Percentiles rank a stretch among this genome's conserved stretches.
phyloP scores from a whole-genome alignment of 2,113 vertebrate species.

The Tyto alba region DNA sequence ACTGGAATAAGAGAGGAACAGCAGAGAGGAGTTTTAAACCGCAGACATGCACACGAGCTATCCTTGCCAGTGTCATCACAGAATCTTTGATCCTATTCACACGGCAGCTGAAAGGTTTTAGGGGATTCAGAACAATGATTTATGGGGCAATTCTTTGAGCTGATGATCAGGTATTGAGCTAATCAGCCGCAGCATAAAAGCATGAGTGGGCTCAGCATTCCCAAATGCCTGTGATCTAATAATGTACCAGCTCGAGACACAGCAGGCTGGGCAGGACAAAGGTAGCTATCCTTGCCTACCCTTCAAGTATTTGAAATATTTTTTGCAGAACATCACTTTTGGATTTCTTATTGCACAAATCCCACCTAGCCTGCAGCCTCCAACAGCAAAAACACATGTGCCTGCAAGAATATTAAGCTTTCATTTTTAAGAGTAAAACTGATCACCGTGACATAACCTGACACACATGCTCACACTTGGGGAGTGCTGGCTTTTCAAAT shows the following conservation, averaged over 20 bases:
- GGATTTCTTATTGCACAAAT: not conserved
- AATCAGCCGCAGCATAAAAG: not conserved
- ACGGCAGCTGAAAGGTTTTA: not conserved
- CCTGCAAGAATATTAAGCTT: not conserved
- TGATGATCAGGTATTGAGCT: not conserved
- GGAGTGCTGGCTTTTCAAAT: not conserved
- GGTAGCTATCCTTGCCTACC: not conserved
- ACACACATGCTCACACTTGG: not conserved
- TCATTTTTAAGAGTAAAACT: not conserved
- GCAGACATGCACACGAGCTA: not conserved
- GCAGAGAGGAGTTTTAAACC: not conserved
- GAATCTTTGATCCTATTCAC: not conserved
- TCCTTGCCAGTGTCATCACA: not conserved
- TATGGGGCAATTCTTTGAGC: not conserved
- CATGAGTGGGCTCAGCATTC: not conserved
- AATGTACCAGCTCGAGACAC: not conserved
- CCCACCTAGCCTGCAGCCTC: not conserved
- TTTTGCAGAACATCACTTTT: not conserved
- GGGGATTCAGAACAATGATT: not conserved
- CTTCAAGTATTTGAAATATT: not conserved
- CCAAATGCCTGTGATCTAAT: not conserved
- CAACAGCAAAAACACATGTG: not conserved
- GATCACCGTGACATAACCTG: not conserved
- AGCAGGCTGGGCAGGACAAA: not conserved
- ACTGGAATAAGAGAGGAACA: not conserved